phyloP scores from a whole-genome alignment of 2,888 invertebrate species.

The Margaritifera margaritifera region DNA sequence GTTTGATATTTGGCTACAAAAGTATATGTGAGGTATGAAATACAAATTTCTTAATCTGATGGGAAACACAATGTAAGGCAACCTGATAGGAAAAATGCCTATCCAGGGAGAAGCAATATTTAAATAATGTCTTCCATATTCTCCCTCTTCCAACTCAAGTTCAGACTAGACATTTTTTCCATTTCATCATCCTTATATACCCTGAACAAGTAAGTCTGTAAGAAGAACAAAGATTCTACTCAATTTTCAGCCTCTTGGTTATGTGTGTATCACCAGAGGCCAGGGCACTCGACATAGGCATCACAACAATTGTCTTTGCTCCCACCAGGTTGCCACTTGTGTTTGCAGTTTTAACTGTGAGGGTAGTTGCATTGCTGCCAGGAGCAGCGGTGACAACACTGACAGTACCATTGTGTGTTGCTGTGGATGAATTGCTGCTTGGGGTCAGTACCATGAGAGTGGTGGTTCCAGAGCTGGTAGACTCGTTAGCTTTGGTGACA shows the following conservation, averaged over 20 bases:
- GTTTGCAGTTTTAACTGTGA: conserved; percentile 56
- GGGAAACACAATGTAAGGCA: too few relatives aligned
- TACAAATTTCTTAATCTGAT: too few relatives aligned
- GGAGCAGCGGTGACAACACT: conserved; percentile 26
- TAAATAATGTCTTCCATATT: too few relatives aligned
- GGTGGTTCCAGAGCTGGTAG: conserved; percentile 45
- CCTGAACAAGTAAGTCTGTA: too few relatives aligned
- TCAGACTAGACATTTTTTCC: too few relatives aligned
- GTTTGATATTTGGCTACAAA: too few relatives aligned
- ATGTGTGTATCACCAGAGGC: conserved; percentile 49
- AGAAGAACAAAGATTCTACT: conserved; percentile 26
- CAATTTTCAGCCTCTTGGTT: conserved; percentile 61
- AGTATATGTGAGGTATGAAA: too few relatives aligned
- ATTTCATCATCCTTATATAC: too few relatives aligned
- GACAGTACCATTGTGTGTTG: conserved; percentile 36
- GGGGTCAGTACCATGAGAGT: conserved; percentile 61
- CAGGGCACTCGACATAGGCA: conserved; percentile 61
- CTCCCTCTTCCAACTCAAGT: too few relatives aligned
- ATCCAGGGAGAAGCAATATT: too few relatives aligned
- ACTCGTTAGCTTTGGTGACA: conserved; percentile 31
- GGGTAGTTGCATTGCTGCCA: conserved; percentile 48
- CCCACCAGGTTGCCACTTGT: conserved; percentile 46
- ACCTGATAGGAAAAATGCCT: too few relatives aligned
- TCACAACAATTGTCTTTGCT: conserved; percentile 65
- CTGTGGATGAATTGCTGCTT: conserved; percentile 39